Evolutionary conservation across 2,797 vertebrate species (phyloP), one percentile per base, ranked within the genome.

Genomic region (Trachops cirrhosus): DNA sequence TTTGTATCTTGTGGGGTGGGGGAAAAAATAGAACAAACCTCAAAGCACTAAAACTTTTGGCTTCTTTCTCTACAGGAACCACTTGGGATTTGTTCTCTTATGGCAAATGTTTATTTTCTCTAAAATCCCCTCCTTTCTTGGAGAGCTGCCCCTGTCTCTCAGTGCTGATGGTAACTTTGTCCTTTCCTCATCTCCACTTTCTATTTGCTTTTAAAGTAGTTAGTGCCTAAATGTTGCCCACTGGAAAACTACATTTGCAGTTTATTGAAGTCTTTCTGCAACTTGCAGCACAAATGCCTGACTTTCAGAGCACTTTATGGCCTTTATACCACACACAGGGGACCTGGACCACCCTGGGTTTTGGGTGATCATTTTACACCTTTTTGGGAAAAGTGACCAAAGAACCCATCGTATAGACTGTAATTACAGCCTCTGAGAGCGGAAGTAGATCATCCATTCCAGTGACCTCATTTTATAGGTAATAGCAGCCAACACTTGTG

Each of bases 401-500:
- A 95, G 59, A 80, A 86, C 41, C 90, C n/a, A 37, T 84, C 82
- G 80, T 62, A 86, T 12, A 44, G 67, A 54, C 85, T 93, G 71
- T 80, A 97, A 93, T 89, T 91, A 96, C 3, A 96, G 93, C 64
- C 70, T 88, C 22, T 94, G n/a, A 19, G 74, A 83, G 92, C 1
- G 10, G 64, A 95, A 97, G 85, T 79, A 92, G 86, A 79, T 93
- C 95, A 96, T 82, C 80, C 73, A 74, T 96, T 96, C 95, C 97
- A 84, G 67, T 97, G 96, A 96, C 78, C 91, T 97, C 96, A 97
- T 92, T 95, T 97, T 95, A 78, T 34, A 93, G 92, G 84, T 91
- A 89, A 68, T 77, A 88, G 95, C 59, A 93, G 64, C 73, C 74
- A 95, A 75, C 70, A n/a, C 39, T 95, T 97, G 94, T 90, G 75